These are phyloP conservation scores for Cotesia typhae DNA, from an alignment of 1,140 invertebrate species.

Conservation along the genomic window DNA sequence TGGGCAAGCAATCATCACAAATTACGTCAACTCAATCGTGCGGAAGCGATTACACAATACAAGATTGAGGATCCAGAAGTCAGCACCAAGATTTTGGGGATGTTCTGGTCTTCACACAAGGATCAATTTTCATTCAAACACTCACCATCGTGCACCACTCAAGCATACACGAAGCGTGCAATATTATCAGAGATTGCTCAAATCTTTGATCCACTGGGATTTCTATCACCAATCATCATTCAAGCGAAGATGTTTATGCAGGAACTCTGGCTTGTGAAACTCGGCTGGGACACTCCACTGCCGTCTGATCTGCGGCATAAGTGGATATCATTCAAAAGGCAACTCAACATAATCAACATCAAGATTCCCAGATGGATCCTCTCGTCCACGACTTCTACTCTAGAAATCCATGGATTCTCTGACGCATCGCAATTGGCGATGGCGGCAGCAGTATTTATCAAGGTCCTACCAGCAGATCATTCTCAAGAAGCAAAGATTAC, in stretches of 20 bases:
- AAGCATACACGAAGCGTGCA: neutral
- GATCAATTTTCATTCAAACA: no score
- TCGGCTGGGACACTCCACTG: constrained; percentile 39
- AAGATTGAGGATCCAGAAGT: no score
- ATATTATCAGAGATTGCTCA: constrained; percentile 29
- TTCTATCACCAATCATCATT: constrained; percentile 32
- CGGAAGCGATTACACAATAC: no score
- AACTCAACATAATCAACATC: constrained; percentile 30
- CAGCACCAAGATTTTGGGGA: no score
- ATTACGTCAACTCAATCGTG: no score
- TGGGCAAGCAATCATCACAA: no score
- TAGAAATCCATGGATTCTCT: constrained; percentile 45
- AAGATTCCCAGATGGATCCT: constrained; percentile 40
- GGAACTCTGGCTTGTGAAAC: constrained; percentile 37
- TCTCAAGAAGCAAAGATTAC: neutral
- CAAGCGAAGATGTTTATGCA: constrained; percentile 40
- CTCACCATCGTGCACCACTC: no score
- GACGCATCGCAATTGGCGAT: constrained; percentile 44
- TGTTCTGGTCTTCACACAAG: no score
- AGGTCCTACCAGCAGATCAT: neutral
- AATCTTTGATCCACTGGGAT: constrained; percentile 37
- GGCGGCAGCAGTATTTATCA: constrained; percentile 39
- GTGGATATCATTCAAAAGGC: constrained; percentile 35
- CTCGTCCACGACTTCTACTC: constrained; percentile 10
- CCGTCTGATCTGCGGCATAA: neutral